Conservation (phyloP, 2,113 vertebrate species). For the Elephas maximus region DNA sequence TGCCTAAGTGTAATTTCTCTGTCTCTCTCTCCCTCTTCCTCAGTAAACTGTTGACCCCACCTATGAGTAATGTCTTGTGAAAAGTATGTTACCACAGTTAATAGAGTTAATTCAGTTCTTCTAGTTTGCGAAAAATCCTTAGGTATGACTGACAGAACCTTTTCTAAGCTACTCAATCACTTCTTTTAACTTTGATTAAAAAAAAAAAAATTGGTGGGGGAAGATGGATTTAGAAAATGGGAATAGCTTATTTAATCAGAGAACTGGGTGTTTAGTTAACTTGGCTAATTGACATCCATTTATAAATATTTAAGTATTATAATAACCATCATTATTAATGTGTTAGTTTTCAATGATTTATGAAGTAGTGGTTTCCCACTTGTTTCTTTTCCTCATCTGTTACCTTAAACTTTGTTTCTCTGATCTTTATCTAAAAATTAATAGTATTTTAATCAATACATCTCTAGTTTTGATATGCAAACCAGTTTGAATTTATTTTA, state of each 20-base stretch:
- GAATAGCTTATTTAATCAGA: neutral
- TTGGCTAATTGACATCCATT: neutral
- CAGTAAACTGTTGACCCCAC: neutral
- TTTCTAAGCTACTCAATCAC: neutral
- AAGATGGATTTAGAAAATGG: neutral
- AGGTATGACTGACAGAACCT: neutral
- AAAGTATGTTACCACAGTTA: conserved; percentile 7
- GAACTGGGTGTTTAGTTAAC: neutral
- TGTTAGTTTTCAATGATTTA: neutral
- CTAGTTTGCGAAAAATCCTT: neutral
- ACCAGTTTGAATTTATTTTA: conserved; percentile 15
- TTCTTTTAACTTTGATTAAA: neutral
- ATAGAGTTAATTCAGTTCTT: neutral
- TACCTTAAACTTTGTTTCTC: conserved; percentile 16
- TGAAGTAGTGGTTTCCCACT: neutral
- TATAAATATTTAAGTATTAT: neutral
- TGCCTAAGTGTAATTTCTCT: neutral
- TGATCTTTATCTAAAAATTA: conserved; percentile 38
- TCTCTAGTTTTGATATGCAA: conserved; percentile 33
- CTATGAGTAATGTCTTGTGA: neutral
- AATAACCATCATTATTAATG: neutral
- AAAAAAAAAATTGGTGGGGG: neutral
- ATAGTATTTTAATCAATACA: conserved; percentile 3
- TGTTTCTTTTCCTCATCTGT: neutral
- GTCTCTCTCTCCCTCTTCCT: neutral